Evolutionary conservation across 2,113 vertebrate genomes (phyloP).

Genomic region (Cinclus mexicanus): DNA sequence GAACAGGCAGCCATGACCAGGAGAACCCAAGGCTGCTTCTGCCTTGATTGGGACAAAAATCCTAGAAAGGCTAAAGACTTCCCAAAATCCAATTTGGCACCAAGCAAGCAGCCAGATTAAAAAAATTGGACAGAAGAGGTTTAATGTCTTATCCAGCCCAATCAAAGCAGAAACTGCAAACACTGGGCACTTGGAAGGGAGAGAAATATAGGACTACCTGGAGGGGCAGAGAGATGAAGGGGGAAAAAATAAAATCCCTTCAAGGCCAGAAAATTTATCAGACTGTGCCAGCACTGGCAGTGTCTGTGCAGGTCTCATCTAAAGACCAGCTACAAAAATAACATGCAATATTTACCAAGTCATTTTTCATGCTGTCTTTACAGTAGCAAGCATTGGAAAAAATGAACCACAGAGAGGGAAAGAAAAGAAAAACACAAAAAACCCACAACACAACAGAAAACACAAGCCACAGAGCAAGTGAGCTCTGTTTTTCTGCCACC

Average conservation of each 20-base stretch:
- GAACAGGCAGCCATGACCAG: neutral
- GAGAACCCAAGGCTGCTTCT: neutral
- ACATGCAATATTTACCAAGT: neutral
- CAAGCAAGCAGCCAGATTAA: neutral
- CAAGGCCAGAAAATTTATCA: neutral
- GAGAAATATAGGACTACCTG: neutral
- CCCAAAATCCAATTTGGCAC: conserved; percentile 3
- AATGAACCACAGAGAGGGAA: neutral
- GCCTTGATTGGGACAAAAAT: neutral
- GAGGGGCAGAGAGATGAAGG: neutral
- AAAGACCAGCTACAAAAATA: conserved; percentile 41
- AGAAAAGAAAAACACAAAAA: neutral
- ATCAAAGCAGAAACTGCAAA: neutral
- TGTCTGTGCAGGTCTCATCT: neutral
- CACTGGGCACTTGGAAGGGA: neutral
- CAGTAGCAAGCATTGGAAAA: conserved; percentile 1
- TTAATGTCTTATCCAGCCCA: neutral
- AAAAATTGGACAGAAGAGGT: neutral
- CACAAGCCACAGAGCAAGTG: neutral
- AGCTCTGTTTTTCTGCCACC: conserved; percentile 3
- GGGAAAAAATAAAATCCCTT: neutral
- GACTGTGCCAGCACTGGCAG: neutral
- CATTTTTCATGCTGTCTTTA: conserved; percentile 14
- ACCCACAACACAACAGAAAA: neutral
- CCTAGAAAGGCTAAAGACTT: neutral